A percentile compares a stretch with the other conserved stretches of the same genome.
These are phyloP conservation scores for Scytalopus superciliaris DNA, from an alignment of 2,113 vertebrate genomes.

Conservation along the genomic window DNA sequence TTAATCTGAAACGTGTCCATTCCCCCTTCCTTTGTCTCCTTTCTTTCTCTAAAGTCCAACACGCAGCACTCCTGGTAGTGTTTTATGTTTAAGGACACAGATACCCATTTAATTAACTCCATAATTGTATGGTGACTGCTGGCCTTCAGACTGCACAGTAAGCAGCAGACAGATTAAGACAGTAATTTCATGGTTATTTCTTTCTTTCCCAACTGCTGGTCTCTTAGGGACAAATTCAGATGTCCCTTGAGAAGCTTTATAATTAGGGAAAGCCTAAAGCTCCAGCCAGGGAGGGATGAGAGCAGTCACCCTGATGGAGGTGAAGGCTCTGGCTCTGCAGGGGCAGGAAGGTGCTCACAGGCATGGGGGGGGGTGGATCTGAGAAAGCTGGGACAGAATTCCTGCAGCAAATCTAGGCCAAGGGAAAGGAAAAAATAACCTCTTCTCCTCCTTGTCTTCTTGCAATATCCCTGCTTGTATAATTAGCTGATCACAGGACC, in stretches of 20 bases:
- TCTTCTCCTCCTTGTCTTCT: neutral
- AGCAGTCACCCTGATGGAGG: neutral
- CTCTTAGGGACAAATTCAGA: neutral
- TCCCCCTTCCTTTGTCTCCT: neutral
- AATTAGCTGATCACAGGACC: neutral
- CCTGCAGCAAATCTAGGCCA: neutral
- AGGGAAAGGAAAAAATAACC: neutral
- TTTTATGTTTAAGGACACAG: conserved; percentile 8
- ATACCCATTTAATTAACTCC: conserved; percentile 24
- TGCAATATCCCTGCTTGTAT: neutral
- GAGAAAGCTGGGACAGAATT: neutral
- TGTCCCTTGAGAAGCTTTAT: neutral
- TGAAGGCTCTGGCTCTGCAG: neutral
- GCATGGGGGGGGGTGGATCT: neutral
- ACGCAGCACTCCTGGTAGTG: neutral
- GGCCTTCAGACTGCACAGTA: neutral
- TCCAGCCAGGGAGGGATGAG: neutral
- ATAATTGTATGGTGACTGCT: neutral
- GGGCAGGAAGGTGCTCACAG: neutral
- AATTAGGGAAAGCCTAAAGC: neutral
- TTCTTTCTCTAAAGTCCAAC: neutral
- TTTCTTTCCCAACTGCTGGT: neutral
- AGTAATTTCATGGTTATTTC: neutral
- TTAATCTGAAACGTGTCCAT: neutral
- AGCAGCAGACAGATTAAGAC: neutral